These are phyloP conservation scores for Cephus cinctus DNA, from an alignment of 1,140 invertebrate species.

Conservation along the genomic window DNA sequence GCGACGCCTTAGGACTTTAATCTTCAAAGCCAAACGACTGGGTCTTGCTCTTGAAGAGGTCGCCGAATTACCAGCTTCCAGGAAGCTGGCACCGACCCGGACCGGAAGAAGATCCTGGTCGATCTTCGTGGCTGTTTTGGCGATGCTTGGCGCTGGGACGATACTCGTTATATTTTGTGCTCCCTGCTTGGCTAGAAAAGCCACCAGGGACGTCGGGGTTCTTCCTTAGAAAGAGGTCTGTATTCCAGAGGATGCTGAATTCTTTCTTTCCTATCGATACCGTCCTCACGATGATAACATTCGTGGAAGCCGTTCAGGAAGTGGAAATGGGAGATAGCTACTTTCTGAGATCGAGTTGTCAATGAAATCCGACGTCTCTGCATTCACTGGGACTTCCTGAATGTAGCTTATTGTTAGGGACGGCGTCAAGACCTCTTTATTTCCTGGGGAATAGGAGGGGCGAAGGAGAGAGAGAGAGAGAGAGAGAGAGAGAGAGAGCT, in stretches of 20 bases:
- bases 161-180: slow-evolving; percentile 29
- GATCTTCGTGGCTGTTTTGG: slow-evolving; percentile 23
- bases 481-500: not conserved
- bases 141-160: slow-evolving; percentile 27
- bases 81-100: slow-evolving; percentile 24
- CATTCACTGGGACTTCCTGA: too few relatives aligned
- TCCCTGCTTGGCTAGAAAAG: slow-evolving; percentile 20
- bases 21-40: slow-evolving; percentile 32
- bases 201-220: not conserved
- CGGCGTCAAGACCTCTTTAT: too few relatives aligned
- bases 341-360: not conserved
- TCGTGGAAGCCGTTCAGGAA: too few relatives aligned
- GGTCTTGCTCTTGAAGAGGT: slow-evolving; percentile 34
- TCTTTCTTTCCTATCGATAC: too few relatives aligned
- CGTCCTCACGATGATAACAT: too few relatives aligned
- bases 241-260: not conserved
- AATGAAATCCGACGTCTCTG: not conserved
- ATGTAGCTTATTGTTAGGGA: too few relatives aligned
- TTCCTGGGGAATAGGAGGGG: too few relatives aligned
- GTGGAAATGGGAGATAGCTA: too few relatives aligned
- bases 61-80: slow-evolving; percentile 28
- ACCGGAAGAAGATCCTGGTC: slow-evolving; percentile 25
- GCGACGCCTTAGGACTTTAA: slow-evolving; percentile 30
- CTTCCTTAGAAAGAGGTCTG: not conserved
- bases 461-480: too few relatives aligned